These are phyloP conservation scores for Cabera pusaria DNA, from an alignment of 2,888 invertebrate genomes.

Conservation along the genomic window DNA sequence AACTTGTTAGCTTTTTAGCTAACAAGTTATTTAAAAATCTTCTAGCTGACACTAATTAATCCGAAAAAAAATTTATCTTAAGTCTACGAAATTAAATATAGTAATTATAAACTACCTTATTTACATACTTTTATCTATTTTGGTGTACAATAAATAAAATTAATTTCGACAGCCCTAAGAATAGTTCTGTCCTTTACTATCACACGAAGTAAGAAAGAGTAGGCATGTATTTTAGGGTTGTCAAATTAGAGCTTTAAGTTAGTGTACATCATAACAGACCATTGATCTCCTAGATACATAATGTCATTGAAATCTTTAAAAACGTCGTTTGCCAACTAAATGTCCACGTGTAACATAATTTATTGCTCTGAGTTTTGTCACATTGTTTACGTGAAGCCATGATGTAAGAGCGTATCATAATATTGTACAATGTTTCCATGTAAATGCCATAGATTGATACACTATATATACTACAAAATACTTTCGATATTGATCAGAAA, in stretches of 20 bases:
- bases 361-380: conserved; percentile 42
- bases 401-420: neutral
- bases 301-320: conserved; percentile 40
- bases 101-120: conserved; percentile 64
- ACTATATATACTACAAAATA: no score
- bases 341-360: conserved; percentile 38
- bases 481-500: no score
- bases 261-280: no score
- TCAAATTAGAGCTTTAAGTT: no score
- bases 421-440: neutral
- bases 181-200: no score
- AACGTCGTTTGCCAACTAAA: conserved; percentile 46
- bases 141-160: no score
- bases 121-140: no score
- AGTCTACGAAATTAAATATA: conserved; percentile 50
- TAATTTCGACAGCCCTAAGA: no score
- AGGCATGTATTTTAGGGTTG: no score
- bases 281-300: conserved; percentile 43
- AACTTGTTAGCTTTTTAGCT: no score
- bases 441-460: no score
- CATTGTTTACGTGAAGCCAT: conserved; percentile 1
- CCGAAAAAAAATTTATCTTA: conserved; percentile 37
- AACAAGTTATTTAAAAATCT: conserved; percentile 47
- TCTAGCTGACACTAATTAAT: conserved; percentile 64
- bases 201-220: no score